A percentile compares a stretch with the other conserved stretches of the same genome.
These are phyloP conservation scores for Lamellibrachia columna DNA, from an alignment of 2,888 invertebrate genomes.

Conservation along the genomic window DNA sequence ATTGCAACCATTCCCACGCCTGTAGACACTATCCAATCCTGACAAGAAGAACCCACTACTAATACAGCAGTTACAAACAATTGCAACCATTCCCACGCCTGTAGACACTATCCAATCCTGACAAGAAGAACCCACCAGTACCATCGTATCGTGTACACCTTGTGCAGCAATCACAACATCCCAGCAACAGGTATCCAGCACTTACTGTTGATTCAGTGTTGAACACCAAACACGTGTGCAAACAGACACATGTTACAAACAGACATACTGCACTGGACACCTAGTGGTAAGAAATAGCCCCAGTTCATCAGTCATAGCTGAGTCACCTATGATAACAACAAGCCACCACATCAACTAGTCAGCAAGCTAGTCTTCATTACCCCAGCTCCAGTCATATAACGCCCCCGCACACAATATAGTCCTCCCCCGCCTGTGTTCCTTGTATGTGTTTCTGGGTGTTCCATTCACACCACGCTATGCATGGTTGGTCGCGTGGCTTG, in stretches of 20 bases:
- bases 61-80: background rate
- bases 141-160: background rate
- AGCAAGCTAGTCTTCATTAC: background rate
- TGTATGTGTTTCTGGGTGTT: too few relatives aligned
- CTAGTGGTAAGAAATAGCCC: background rate
- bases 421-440: background rate
- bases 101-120: background rate
- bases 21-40: background rate
- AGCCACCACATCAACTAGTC: background rate
- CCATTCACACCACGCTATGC: background rate
- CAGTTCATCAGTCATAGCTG: background rate
- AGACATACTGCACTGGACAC: background rate
- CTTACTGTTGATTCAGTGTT: background rate
- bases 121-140: background rate
- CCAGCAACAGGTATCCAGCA: background rate
- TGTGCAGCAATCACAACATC: background rate
- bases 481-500: background rate
- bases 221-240: background rate
- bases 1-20: background rate
- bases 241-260: background rate
- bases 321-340: background rate
- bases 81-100: background rate
- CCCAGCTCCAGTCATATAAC: background rate
- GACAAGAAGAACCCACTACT: background rate
- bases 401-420: background rate